Evolutionary conservation across 1,140 invertebrate species (phyloP).

Genomic region (Chrysopa pallens): DNA sequence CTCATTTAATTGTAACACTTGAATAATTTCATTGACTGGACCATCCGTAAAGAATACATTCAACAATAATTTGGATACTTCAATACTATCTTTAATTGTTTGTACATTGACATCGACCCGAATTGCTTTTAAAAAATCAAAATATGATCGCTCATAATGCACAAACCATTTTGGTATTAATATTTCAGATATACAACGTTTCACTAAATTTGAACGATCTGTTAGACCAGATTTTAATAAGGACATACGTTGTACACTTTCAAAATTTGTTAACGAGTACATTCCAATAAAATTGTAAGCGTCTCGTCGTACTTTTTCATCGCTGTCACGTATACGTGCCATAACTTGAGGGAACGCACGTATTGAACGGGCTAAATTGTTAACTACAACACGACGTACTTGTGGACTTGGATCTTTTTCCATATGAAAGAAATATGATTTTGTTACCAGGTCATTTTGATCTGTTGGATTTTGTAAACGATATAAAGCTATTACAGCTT

Average conservation of each 20-base stretch:
- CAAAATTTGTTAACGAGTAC: constrained; percentile 42
- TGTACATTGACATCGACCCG: constrained; percentile 33
- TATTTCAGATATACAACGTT: constrained; percentile 22
- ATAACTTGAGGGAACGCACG: constrained; percentile 45
- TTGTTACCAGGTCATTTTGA: constrained; percentile 52
- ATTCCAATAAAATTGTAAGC: constrained; percentile 54
- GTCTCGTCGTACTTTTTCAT: constrained; percentile 49
- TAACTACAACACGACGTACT: constrained; percentile 46
- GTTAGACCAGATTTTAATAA: constrained; percentile 42
- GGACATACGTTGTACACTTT: constrained; percentile 41
- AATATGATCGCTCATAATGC: constrained; percentile 31
- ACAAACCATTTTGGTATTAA: constrained; percentile 42
- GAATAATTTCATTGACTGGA: background rate
- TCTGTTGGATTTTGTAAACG: constrained; percentile 60
- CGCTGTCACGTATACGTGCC: constrained; percentile 51
- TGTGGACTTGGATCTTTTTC: constrained; percentile 53
- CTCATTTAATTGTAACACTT: background rate
- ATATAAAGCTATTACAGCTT: constrained; percentile 56
- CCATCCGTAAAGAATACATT: constrained; percentile 22
- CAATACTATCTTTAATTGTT: constrained; percentile 15
- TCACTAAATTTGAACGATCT: constrained; percentile 34
- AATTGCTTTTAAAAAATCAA: constrained; percentile 35
- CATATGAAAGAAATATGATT: constrained; percentile 58
- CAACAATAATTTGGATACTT: constrained; percentile 21
- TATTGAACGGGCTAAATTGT: constrained; percentile 43